A percentile compares a stretch with the other conserved stretches of the same genome.
These are phyloP conservation scores for Gadus chalcogrammus DNA, from an alignment of 2,113 vertebrate genomes.

Conservation along the genomic window DNA sequence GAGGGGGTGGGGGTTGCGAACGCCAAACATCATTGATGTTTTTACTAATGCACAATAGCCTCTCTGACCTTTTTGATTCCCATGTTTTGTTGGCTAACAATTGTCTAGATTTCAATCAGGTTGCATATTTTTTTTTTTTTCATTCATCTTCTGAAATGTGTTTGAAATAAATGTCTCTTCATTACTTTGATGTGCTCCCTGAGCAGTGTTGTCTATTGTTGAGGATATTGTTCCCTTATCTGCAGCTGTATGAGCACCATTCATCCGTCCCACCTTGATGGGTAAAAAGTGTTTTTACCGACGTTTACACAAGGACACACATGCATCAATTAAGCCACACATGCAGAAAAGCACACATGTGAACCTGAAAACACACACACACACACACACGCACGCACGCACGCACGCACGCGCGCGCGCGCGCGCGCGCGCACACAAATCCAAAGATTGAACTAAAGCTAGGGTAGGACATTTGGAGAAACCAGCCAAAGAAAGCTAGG, in stretches of 20 bases:
- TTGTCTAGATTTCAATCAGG: slow-evolving; percentile 27
- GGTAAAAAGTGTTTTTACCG: slow-evolving; percentile 2
- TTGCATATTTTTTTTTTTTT: slow-evolving; percentile 21
- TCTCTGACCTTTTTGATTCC: slow-evolving; percentile 18
- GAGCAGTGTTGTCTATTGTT: slow-evolving; percentile 24
- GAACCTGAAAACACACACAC: too few species aligned
- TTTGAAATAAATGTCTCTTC: slow-evolving; percentile 40
- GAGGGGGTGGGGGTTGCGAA: background rate
- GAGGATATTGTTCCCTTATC: slow-evolving; percentile 2
- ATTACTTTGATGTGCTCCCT: slow-evolving; percentile 39
- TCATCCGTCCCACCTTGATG: slow-evolving; percentile 6
- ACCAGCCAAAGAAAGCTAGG: too few species aligned
- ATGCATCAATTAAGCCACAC: background rate
- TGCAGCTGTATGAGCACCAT: background rate
- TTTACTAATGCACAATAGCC: slow-evolving; percentile 9
- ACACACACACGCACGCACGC: background rate
- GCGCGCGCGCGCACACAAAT: too few species aligned
- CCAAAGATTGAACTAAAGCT: too few species aligned
- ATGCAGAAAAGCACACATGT: too few species aligned
- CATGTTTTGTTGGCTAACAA: background rate
- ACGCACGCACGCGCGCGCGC: too few species aligned
- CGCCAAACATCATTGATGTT: background rate
- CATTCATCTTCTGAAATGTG: slow-evolving; percentile 34
- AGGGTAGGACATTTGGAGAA: too few species aligned
- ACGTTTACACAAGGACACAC: background rate